Base-by-base conservation (phyloP, 2,888 invertebrate species). In the Aleiodes leptofemur region DNA sequence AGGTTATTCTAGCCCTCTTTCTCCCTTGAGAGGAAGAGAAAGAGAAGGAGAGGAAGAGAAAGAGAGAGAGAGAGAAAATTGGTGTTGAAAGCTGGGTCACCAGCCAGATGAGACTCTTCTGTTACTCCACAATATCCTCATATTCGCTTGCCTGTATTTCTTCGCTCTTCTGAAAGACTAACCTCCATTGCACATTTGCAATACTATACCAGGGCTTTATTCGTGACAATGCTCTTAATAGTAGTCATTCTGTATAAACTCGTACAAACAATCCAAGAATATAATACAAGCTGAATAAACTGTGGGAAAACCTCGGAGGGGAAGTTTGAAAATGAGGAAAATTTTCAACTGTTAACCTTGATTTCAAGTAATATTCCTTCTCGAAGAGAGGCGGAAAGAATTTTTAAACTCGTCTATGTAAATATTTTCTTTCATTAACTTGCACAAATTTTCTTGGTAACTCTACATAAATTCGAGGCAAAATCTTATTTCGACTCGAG, bases 61-160 rank as follows among this genome's bases (percentile, higher is more conserved):
- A 23, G 23, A 23, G 23, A 2, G 1, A 23, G 38, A 43, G 11
- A 43, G 61, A 34, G 61, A 38, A 61, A 31, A 72, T 72, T 43
- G 64, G 16, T 48, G 48, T 43, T 43, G 48, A 16, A 14, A 64
- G 64, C 14, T 48, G 43, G 64, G 43, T 64, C 61, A 61, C 64
- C 64, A 64, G 16, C 43, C 43, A 48, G 64, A 64, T 64, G 64
- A 64, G 64, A 43, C 43, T 64, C 43, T 64, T 64, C 64, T 11
- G 48, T 23, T 43, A 43, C 9, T 64, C 64, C 48, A 43, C 43
- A 14, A 61, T 61, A 61, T 61, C 13, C 61, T 38, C 16, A 61
- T 61, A 14, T 16, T 61, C 61, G n/a, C 38, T 34, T 9, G 8
- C 38, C 61, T 34, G 38, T 61, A 61, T 61, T 38, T 38, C 34